These are phyloP conservation scores for Alentia gelatinosa DNA, from an alignment of 2,888 invertebrate species.

Conservation along the genomic window DNA sequence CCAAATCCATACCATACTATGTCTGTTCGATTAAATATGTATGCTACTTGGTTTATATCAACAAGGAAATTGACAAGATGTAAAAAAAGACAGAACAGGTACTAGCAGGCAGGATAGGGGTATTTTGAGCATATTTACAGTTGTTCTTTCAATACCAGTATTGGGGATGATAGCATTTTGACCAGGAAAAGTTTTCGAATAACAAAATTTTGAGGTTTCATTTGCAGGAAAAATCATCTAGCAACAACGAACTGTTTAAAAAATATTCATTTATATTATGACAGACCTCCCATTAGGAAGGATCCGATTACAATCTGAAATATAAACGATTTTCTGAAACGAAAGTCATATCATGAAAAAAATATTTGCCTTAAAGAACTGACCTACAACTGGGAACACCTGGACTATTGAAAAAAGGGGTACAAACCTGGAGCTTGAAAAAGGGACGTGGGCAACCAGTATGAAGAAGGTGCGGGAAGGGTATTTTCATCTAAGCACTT, in stretches of 20 bases:
- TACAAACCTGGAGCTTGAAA: constrained; percentile 39
- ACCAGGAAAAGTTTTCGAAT: background rate
- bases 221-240: background rate
- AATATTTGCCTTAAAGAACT: background rate
- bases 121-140: background rate
- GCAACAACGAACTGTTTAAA: background rate
- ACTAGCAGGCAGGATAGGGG: constrained; percentile 16
- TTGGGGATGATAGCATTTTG: background rate
- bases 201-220: background rate
- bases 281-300: constrained; percentile 18
- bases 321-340: constrained; percentile 8
- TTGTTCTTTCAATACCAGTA: background rate
- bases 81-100: background rate
- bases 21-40: too few species aligned
- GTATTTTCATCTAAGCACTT: background rate
- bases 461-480: background rate
- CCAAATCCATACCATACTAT: background rate
- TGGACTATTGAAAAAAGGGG: constrained; percentile 30
- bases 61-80: background rate
- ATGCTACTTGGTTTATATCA: too few species aligned
- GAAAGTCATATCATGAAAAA: background rate
- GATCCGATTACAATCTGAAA: background rate
- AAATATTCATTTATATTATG: background rate
- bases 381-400: constrained; percentile 12
- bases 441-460: constrained; percentile 49